Percentiles rank a stretch among this genome's conserved stretches.
Evolutionary conservation across 1,140 invertebrate genomes (phyloP).

Genomic region (Camponotus pennsylvanicus): DNA sequence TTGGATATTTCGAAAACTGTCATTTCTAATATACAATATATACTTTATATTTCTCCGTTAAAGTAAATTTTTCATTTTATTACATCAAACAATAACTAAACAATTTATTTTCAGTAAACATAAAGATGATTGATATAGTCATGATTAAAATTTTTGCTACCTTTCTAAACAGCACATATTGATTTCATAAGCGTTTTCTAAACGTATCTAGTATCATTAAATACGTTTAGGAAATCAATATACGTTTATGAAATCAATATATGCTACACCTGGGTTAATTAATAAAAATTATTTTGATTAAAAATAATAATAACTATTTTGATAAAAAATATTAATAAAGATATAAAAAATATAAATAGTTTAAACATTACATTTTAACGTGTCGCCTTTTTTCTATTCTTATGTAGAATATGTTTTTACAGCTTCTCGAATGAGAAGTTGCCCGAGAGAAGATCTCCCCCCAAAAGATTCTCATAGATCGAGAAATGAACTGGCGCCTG

Average conservation of each 20-base stretch:
- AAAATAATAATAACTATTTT: not conserved
- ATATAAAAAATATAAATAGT: not conserved
- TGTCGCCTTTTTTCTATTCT: not conserved
- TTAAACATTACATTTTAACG: not conserved
- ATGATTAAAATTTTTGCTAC: not conserved
- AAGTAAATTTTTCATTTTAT: not conserved
- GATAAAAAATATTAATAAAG: not conserved
- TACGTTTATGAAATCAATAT: too few species aligned
- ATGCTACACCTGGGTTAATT: too few species aligned
- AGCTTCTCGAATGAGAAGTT: not conserved
- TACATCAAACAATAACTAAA: not conserved
- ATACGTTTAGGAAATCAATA: too few species aligned
- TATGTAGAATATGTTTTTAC: not conserved
- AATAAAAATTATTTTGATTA: not conserved
- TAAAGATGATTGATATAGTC: not conserved
- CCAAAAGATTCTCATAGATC: constrained; percentile 15
- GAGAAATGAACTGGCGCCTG: not conserved
- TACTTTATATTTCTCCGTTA: not conserved
- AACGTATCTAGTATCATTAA: too few species aligned
- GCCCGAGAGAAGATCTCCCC: not conserved
- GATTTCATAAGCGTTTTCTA: too few species aligned
- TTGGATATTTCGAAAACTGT: not conserved
- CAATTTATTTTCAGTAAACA: not conserved
- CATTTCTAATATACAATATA: not conserved
- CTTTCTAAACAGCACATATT: not conserved